Evolutionary conservation across 2,888 invertebrate genomes (phyloP), one percentile per base, ranked within the genome.

Genomic region (Hirtodrosophila trivittata): DNA sequence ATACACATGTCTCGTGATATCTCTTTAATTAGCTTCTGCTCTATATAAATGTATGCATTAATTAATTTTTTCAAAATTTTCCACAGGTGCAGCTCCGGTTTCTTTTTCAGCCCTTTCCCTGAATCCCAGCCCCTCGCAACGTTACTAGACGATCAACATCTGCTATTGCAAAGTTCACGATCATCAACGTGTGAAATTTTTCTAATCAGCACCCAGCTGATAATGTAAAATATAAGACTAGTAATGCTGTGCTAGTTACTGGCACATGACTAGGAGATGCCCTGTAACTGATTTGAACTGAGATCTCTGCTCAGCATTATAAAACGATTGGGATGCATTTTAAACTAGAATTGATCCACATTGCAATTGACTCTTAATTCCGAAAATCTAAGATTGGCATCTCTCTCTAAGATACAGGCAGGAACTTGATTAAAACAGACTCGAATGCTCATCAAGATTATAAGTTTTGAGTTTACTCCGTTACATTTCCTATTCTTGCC

Each of bases 61-160:
- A 67, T 67, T n/a, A n/a, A n/a, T n/a, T n/a, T 62, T 64, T 68
- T 37, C 5, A 59, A 82, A 82, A 78, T 33, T 85, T 85, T 85
- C 82, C 83, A 72, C 78, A 75, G 80, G 64, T 75, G 59, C 55
- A 10, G 41, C 32, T 28, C 1, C 8, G 8, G 13, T 35, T 54
- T 12, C n/a, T 25, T 18, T 33, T 26, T 3, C 16, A 30, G 14
- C 39, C 26, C 9, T 12, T 13, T 33, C 12, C 25, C 37, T 14
- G 2, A 25, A 14, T 32, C 10, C 8, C 12, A 1, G 21, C 38
- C 8, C 21, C 7, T n/a, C 8, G 25, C 41, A 28, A 3, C 6
- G 7, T 25, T n/a, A 16, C n/a, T 9, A 33, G 12, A 13, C 30
- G 59, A 51, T 58, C 35, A 55, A 57, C 75, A 75, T 66, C 75